Evolutionary conservation across 1,140 invertebrate species (phyloP), one percentile per base, ranked within the genome.

Genomic region (Apis cerana): DNA sequence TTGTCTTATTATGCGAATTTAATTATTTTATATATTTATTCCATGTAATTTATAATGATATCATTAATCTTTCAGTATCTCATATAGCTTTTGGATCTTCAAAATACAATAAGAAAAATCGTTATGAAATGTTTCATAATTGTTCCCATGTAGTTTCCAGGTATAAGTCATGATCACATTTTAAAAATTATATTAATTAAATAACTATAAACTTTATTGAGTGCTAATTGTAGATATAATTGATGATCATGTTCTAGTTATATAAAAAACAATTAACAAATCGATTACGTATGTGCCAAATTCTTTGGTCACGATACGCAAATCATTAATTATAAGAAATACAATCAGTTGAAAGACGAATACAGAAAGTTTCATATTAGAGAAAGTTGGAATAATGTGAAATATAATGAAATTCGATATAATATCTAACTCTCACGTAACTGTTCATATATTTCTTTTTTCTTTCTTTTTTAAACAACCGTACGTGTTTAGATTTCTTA

Each of bases 391-490:
- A 15, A n/a, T n/a, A 43, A 75, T 43, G 59, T 33, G 74, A 79
- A 72, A 80, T 59, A 81, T 71, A 84, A 87, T 75, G 68, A 85
- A 82, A 79, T 43, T 33, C 56, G 58, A 65, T 59, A 82, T n/a
- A 76, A 82, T 88, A 80, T 88, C 27, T 76, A 54, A 13, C 50
- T 58, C 62, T 85, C 83, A 61, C 76, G 83, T 88, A 88, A 84
- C 61, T 56, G 62, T n/a, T 72, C 8, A 12, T 17, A 61, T 59
- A 15, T 48, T 12, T 48, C 10, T 27, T 5, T 52, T 78, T 68
- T 56, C 43, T 50, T 43, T 52, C 79, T 77, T 80, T 43, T 43
- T 43, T 77, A 48, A 79, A 50, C 54, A 64, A 27, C 48, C 27
- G 52, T n/a, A 9, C 0, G 17, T 15, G 4, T 10, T 27, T 75